phyloP scores from a whole-genome alignment of 2,113 vertebrate genomes.

The Neofelis nebulosa region DNA sequence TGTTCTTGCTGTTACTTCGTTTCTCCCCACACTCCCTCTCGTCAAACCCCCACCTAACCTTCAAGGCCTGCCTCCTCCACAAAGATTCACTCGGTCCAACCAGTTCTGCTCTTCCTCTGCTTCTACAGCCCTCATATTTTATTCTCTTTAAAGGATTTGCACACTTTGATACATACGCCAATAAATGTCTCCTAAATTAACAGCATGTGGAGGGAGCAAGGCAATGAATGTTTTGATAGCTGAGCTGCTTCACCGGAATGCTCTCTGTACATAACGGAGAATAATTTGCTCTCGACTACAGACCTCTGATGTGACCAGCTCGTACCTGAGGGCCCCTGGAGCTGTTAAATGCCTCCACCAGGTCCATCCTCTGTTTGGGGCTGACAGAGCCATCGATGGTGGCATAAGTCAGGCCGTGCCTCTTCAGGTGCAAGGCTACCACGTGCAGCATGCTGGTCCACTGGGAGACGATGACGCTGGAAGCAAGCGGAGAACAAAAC shows the following conservation, averaged over 20 bases:
- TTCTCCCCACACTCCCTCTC: background rate
- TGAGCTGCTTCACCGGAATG: background rate
- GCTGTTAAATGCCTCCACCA: constrained; percentile 96
- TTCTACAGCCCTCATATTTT: background rate
- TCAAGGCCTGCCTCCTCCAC: background rate
- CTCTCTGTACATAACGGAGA: background rate
- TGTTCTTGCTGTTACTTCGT: background rate
- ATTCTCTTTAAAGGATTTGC: background rate
- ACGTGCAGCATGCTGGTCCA: constrained; percentile 97
- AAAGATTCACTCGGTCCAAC: background rate
- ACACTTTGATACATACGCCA: background rate
- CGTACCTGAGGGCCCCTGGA: constrained; percentile 90
- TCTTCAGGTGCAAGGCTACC: constrained; percentile 89
- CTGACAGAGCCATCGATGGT: constrained; percentile 92
- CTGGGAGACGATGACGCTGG: constrained; percentile 96
- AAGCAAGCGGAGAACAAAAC: constrained; percentile 1
- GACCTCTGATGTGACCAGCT: background rate
- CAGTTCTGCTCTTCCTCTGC: background rate
- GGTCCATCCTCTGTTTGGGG: constrained; percentile 94
- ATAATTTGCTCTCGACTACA: background rate
- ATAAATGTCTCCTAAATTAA: background rate
- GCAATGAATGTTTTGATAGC: background rate
- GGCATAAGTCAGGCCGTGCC: constrained; percentile 84
- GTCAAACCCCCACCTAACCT: background rate
- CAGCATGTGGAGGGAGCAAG: background rate